Evolutionary conservation across 2,888 invertebrate species (phyloP).

Genomic region (Cistogaster globosa): DNA sequence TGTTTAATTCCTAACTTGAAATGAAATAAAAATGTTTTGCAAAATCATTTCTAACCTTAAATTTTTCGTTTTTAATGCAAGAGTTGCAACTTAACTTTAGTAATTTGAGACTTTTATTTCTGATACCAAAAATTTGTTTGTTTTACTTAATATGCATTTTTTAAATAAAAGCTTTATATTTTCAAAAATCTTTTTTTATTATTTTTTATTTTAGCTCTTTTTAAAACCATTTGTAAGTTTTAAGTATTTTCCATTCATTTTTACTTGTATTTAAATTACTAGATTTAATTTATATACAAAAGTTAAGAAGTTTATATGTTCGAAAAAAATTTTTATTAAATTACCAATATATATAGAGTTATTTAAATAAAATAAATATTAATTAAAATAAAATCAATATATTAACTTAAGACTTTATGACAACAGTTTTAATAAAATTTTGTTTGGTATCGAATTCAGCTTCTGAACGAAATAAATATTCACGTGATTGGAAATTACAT

Average conservation of each 20-base stretch:
- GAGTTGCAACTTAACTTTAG: constrained; percentile 10
- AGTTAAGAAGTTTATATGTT: constrained; percentile 61
- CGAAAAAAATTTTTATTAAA: constrained; percentile 57
- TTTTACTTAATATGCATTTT: constrained; percentile 2
- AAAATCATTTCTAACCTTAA: background rate
- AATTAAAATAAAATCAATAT: constrained; percentile 13
- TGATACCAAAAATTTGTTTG: constrained; percentile 65
- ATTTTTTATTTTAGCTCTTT: background rate
- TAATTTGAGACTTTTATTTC: constrained; percentile 41
- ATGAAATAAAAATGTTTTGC: background rate
- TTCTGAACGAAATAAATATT: too few relatives aligned
- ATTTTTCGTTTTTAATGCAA: constrained; percentile 12
- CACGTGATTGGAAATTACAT: too few relatives aligned
- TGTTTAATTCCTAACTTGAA: constrained; percentile 3
- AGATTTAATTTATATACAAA: constrained; percentile 48
- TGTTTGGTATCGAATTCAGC: too few relatives aligned
- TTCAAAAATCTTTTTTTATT: constrained; percentile 34
- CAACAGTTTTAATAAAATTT: background rate
- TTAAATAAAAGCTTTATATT: constrained; percentile 48
- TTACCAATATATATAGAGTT: constrained; percentile 58
- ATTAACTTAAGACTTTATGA: background rate
- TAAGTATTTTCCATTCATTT: constrained; percentile 18
- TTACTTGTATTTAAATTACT: constrained; percentile 34
- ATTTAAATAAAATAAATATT: constrained; percentile 62
- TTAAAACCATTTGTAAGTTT: constrained; percentile 25